phyloP scores from a whole-genome alignment of 2,888 invertebrate genomes.

The Nephrotoma appendiculata region DNA sequence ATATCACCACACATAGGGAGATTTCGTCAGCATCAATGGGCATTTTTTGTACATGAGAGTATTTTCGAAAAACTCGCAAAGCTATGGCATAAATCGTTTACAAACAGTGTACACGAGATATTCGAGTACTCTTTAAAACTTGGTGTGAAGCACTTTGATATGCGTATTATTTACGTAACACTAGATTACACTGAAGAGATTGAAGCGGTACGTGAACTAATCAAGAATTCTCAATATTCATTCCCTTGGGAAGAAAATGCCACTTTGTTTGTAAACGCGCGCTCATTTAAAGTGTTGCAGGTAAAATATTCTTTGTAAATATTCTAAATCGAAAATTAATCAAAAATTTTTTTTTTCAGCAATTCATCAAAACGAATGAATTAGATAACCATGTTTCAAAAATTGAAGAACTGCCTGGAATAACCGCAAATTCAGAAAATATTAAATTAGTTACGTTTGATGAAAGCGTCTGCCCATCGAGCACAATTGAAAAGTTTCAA shows the following conservation, averaged over 20 bases:
- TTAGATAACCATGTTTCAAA: not conserved
- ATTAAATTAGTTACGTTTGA: not conserved
- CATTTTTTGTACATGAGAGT: not conserved
- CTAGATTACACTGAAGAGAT: not conserved
- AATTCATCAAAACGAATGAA: not conserved
- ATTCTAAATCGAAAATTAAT: not conserved
- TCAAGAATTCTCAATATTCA: not conserved
- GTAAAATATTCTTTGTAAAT: not conserved
- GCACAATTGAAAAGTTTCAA: not conserved
- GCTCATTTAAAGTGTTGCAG: not conserved
- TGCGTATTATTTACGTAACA: not conserved
- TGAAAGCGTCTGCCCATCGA: not conserved
- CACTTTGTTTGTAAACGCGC: not conserved
- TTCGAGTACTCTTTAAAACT: not conserved
- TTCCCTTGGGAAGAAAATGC: not conserved
- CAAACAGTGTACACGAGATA: not conserved
- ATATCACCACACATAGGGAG: not conserved
- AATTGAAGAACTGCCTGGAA: not conserved
- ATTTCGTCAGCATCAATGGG: not conserved
- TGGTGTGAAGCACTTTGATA: not conserved
- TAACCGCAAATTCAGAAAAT: not conserved
- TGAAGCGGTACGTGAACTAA: not conserved
- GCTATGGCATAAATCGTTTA: not conserved
- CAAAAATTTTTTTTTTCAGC: not conserved
- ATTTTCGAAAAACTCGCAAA: not conserved